Percentiles rank a stretch among this genome's conserved stretches.
These are phyloP conservation scores for Rhabdornis inornatus DNA, from an alignment of 2,113 vertebrate species.

Conservation along the genomic window DNA sequence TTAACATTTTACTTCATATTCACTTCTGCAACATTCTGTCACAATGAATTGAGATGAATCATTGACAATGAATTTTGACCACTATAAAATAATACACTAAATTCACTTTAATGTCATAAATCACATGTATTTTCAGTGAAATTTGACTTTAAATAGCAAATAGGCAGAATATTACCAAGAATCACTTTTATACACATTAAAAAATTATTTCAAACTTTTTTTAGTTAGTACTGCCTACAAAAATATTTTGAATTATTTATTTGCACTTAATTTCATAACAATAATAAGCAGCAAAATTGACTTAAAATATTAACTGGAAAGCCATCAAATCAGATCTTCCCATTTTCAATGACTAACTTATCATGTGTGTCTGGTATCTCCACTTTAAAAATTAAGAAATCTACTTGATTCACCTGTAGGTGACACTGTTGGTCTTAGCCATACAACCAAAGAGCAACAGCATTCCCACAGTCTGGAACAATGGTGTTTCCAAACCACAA, in stretches of 20 bases:
- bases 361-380: not conserved
- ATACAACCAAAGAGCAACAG: not conserved
- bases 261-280: not conserved
- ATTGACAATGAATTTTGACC: not conserved
- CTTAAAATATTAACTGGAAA: not conserved
- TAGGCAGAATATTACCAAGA: not conserved
- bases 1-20: not conserved
- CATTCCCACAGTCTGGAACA: constrained; percentile 22
- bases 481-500: constrained; percentile 11
- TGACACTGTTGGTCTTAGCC: constrained; percentile 68
- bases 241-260: not conserved
- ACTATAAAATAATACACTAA: not conserved
- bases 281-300: not conserved
- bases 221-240: not conserved
- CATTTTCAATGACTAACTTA: not conserved
- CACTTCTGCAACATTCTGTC: not conserved
- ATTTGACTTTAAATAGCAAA: not conserved
- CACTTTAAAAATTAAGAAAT: not conserved
- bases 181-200: not conserved
- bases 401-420: constrained; percentile 63
- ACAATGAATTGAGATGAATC: not conserved
- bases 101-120: not conserved
- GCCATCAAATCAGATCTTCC: not conserved
- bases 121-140: not conserved
- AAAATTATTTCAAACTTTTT: not conserved